phyloP scores from a whole-genome alignment of 2,113 vertebrate species.

The Actenoides lindsayi region DNA sequence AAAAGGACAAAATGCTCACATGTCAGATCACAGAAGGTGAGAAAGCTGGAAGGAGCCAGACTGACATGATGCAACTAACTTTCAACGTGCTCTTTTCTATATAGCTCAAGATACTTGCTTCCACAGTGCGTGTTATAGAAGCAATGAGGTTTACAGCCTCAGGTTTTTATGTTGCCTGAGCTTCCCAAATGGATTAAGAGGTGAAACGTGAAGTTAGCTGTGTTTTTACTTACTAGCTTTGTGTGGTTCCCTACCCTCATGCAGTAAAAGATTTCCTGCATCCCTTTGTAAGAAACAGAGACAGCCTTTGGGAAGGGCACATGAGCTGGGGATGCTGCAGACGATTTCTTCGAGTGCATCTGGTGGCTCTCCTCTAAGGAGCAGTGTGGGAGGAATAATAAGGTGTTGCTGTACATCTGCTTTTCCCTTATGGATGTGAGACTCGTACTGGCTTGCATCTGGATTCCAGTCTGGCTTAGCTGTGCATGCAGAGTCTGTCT shows the following conservation, averaged over 20 bases:
- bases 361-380: neutral
- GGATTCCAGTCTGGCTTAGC: neutral
- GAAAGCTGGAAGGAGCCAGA: neutral
- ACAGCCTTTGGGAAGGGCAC: neutral
- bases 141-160: slow-evolving; percentile 40
- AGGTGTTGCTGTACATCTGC: slow-evolving; percentile 8
- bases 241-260: neutral
- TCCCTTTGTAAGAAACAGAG: neutral
- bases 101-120: neutral
- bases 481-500: neutral
- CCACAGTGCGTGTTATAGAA: neutral
- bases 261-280: neutral
- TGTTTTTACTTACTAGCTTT: neutral
- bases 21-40: neutral
- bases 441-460: neutral
- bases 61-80: neutral
- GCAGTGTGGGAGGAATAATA: neutral
- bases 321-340: neutral
- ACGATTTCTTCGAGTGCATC: neutral
- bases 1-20: neutral
- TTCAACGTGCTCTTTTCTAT: neutral
- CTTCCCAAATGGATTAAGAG: slow-evolving; percentile 23
- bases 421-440: neutral
- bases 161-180: neutral
- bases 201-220: neutral